Evolutionary conservation across 2,797 vertebrate species (phyloP), one percentile per base, ranked within the genome.

Genomic region (Coregonus sp.): DNA sequence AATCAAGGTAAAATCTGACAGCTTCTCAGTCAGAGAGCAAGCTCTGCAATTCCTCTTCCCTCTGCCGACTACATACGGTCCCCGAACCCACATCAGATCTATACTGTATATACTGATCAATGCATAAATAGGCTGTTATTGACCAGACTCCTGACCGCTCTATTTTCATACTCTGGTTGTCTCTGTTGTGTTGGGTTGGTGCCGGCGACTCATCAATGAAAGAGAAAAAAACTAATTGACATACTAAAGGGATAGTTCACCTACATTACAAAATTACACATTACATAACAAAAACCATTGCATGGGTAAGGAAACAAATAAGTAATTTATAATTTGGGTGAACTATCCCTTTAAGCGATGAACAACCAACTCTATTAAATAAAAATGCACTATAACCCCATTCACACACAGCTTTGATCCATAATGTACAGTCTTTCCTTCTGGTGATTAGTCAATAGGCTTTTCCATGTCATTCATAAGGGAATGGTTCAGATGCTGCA

Each of bases 91-190:
- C 63, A 15, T 47, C 47, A 54, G 70, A 31, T 50, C 68, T 68
- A 67, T 73, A 67, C 31, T 67, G 31, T 31, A 78, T 63, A 77
- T 72, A 47, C 63, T 56, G 65, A 78, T 78, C 50, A 47, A 73
- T 78, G 50, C 50, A 14, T 6, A 16, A 5, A 40, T 50, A 51
- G 7, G 35, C 20, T 56, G 20, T 77, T 72, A 68, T 76, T 63
- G 75, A 40, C 31, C 70, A 59, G 14, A 56, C 54, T 35, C 25
- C 59, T 18, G 11, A 51, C 20, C 59, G 61, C 50, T 73, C 71
- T 59, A 51, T 12, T 73, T 73, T 47, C 50, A 20, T 56, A 29
- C 20, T 78, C 76, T 78, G 52, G 66, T 16, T 14, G 65, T 61
- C 59, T 61, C n/a, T 61, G 20, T 25, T 25, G 59, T 20, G 59